Evolutionary conservation across 2,113 vertebrate species (phyloP).

Genomic region (Daubentonia madagascariensis): DNA sequence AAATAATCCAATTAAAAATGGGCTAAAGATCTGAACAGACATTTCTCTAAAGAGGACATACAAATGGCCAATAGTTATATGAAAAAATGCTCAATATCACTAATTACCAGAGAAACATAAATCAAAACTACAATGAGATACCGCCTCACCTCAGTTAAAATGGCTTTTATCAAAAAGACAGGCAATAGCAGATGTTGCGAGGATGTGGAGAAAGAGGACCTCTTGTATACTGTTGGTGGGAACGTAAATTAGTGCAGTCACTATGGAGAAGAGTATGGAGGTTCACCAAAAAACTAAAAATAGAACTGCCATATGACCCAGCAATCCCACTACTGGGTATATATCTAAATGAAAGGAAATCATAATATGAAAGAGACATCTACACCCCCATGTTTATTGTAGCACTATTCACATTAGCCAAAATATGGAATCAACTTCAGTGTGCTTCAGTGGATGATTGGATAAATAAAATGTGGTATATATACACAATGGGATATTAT

Average conservation of each 20-base stretch:
- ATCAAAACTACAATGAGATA: not conserved
- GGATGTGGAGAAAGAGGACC: not conserved
- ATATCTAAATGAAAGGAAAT: not conserved
- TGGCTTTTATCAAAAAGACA: not conserved
- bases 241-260: not conserved
- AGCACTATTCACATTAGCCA: not conserved
- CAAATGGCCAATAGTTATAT: not conserved
- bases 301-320: not conserved
- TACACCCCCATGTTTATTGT: not conserved
- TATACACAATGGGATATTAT: not conserved
- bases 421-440: not conserved
- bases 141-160: not conserved
- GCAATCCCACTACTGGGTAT: not conserved
- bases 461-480: not conserved
- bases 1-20: not conserved
- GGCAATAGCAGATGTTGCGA: not conserved
- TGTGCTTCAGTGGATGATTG: not conserved
- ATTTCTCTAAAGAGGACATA: not conserved
- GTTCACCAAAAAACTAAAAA: not conserved
- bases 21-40: not conserved
- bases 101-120: not conserved
- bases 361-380: not conserved
- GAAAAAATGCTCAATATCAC: not conserved
- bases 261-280: not conserved
- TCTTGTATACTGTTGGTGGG: not conserved